A percentile compares a stretch with the other conserved stretches of the same genome.
These are phyloP conservation scores for Manis crassicaudata DNA, from an alignment of 2,797 vertebrate species.

Conservation along the genomic window DNA sequence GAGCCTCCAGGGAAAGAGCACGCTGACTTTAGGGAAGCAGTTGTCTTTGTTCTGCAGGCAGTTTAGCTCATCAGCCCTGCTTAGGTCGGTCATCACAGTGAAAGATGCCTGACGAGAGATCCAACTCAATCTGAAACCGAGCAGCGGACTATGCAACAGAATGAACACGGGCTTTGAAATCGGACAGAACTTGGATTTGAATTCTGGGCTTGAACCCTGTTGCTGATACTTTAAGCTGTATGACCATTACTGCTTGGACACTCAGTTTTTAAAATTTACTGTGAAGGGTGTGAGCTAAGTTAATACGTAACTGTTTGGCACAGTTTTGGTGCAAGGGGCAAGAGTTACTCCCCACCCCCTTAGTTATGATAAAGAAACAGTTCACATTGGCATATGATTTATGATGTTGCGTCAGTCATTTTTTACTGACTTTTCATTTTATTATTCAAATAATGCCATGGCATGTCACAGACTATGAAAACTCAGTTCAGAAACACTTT, in stretches of 20 bases:
- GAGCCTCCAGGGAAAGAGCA: neutral
- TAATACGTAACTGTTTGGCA: neutral
- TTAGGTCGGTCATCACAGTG: neutral
- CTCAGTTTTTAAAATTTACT: neutral
- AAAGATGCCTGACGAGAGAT: neutral
- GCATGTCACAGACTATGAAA: neutral
- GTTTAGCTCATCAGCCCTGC: neutral
- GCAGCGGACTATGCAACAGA: neutral
- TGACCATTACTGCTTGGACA: neutral
- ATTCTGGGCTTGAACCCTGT: neutral
- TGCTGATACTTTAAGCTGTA: neutral
- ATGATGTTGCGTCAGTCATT: neutral
- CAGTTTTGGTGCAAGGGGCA: neutral
- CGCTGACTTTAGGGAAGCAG: neutral
- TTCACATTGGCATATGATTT: conserved; percentile 13
- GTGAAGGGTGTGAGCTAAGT: neutral
- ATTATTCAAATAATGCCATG: conserved; percentile 12
- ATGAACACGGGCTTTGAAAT: neutral
- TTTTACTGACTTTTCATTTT: conserved; percentile 17
- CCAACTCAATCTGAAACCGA: neutral
- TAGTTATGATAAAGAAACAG: conserved; percentile 4
- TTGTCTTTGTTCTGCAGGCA: neutral
- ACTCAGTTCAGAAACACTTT: conserved; percentile 1
- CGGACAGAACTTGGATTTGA: neutral
- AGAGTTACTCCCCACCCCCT: neutral